Conservation (phyloP, 2,888 invertebrate species). For the Platerodrilus igneus region DNA sequence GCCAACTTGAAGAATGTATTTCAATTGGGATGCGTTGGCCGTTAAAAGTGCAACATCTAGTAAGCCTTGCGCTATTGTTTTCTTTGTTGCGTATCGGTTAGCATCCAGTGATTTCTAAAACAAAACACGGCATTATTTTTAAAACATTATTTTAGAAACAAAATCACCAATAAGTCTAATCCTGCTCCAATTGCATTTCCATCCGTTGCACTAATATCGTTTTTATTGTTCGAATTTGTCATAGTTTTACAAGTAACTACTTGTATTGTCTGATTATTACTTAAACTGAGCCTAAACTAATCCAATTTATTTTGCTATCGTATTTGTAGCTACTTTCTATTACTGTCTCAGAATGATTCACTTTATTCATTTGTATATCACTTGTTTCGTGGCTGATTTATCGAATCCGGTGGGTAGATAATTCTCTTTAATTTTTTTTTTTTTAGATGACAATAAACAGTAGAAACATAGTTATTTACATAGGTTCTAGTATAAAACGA, state of each 20-base stretch:
- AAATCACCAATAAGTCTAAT: slow-evolving; percentile 9
- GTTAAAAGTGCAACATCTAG: slow-evolving; percentile 82
- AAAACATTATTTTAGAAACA: too few relatives aligned
- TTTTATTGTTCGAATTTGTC: too few relatives aligned
- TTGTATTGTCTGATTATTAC: slow-evolving; percentile 2
- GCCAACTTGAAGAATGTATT: slow-evolving; percentile 80
- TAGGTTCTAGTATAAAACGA: too few relatives aligned
- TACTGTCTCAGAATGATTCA: slow-evolving; percentile 7
- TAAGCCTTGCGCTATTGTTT: slow-evolving; percentile 88
- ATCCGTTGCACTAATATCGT: too few relatives aligned
- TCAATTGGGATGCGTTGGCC: slow-evolving; percentile 83
- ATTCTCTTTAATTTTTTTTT: too few relatives aligned
- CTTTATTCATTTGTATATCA: slow-evolving; percentile 10
- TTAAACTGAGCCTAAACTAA: neutral
- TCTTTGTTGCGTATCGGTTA: slow-evolving; percentile 87
- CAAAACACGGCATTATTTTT: slow-evolving; percentile 25
- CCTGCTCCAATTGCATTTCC: slow-evolving; percentile 22
- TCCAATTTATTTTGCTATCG: slow-evolving; percentile 4
- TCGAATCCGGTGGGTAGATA: too few relatives aligned
- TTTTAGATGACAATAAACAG: too few relatives aligned
- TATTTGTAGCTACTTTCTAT: neutral
- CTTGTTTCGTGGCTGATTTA: too few relatives aligned
- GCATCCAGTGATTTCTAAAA: slow-evolving; percentile 73
- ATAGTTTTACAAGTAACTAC: slow-evolving; percentile 3
- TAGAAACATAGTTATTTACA: too few relatives aligned